Evolutionary conservation across 1,140 invertebrate species (phyloP).

Genomic region (Acarapis woodi): DNA sequence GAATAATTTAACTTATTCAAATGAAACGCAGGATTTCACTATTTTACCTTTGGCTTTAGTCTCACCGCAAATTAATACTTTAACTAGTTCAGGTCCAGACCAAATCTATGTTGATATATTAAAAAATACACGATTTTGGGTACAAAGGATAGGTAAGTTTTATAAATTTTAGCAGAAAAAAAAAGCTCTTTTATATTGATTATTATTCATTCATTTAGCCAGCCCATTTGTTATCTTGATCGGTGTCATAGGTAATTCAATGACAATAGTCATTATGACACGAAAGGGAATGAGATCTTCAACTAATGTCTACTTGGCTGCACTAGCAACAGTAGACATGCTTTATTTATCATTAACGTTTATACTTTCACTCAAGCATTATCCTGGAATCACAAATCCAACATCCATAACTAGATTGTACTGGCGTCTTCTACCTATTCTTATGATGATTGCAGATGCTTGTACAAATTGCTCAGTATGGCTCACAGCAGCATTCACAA

Average conservation of each 20-base stretch:
- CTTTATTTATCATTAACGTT: conserved; percentile 34
- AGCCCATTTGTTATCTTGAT: conserved; percentile 34
- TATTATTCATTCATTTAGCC: too few species aligned
- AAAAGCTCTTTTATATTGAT: too few species aligned
- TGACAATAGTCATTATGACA: conserved; percentile 40
- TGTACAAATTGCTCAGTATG: conserved; percentile 38
- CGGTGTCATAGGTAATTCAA: conserved; percentile 34
- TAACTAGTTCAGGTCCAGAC: too few species aligned
- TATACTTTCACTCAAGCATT: conserved; percentile 30
- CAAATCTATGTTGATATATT: conserved; percentile 15
- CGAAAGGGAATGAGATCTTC: conserved; percentile 38
- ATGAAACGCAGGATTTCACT: too few species aligned
- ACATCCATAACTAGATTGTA: conserved; percentile 23
- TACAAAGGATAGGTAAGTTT: conserved; percentile 31
- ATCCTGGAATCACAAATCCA: conserved; percentile 21
- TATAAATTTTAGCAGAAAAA: too few species aligned
- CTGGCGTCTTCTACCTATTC: conserved; percentile 23
- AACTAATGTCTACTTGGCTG: conserved; percentile 39
- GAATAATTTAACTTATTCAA: too few species aligned
- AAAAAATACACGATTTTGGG: conserved; percentile 24
- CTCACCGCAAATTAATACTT: too few species aligned
- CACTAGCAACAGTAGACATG: conserved; percentile 36
- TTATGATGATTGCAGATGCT: conserved; percentile 28
- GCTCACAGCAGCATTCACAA: conserved; percentile 43
- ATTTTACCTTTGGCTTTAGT: too few species aligned